phyloP scores from a whole-genome alignment of 1,140 invertebrate species.

The Drosophila carrolli region DNA sequence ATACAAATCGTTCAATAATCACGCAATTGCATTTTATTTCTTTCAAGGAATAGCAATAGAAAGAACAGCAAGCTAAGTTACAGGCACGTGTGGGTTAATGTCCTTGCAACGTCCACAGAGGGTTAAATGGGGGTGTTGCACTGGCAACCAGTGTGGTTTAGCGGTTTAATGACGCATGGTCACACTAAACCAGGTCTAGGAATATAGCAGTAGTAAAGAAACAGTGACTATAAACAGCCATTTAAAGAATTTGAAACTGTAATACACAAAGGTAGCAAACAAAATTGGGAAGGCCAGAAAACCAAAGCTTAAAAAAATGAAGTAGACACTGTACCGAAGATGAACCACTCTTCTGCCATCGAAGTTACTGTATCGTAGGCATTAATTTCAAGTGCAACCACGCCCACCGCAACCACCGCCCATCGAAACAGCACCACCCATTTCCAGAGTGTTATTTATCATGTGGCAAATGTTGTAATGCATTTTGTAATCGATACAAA shows the following conservation, averaged over 20 bases:
- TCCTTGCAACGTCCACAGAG: constrained; percentile 20
- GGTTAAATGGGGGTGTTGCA: constrained; percentile 1
- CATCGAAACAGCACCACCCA: constrained; percentile 8
- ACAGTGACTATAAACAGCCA: no score
- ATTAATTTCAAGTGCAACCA: constrained; percentile 33
- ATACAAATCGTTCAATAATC: constrained; percentile 83
- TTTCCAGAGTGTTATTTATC: constrained; percentile 71
- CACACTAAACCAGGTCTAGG: not conserved
- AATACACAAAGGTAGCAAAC: not conserved
- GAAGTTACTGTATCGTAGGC: not conserved
- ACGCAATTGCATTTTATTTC: constrained; percentile 78
- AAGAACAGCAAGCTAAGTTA: not conserved
- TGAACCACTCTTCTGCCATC: not conserved
- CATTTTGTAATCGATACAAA: constrained; percentile 83
- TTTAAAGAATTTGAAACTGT: not conserved
- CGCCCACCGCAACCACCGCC: not conserved
- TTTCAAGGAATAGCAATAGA: not conserved
- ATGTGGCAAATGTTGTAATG: constrained; percentile 78
- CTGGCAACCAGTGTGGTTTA: not conserved
- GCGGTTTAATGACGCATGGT: not conserved
- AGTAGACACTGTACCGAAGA: not conserved
- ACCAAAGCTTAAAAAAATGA: no score
- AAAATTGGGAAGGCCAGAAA: no score
- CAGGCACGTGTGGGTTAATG: constrained; percentile 36
- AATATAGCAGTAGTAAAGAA: not conserved